These are phyloP conservation scores for Osmerus eperlanus DNA, from an alignment of 2,113 vertebrate species.

Conservation along the genomic window DNA sequence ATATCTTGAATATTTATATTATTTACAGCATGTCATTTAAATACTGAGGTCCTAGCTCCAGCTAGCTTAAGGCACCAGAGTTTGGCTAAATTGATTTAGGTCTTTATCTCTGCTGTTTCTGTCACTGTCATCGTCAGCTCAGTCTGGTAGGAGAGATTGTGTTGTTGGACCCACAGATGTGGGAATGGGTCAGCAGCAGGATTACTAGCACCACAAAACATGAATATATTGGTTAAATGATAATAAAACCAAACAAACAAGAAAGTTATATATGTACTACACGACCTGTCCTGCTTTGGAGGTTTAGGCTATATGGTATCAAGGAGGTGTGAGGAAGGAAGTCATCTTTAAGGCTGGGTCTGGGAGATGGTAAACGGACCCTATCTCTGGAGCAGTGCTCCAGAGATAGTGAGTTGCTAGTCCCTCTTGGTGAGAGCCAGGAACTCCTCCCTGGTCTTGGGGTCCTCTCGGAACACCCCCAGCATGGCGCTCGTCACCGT, in stretches of 20 bases:
- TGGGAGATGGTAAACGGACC: background rate
- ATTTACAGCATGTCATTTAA: background rate
- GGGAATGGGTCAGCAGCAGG: too few relatives aligned
- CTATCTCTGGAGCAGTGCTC: conserved; percentile 4
- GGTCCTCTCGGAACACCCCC: conserved; percentile 72
- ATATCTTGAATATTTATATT: conserved; percentile 1
- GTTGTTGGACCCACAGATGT: too few relatives aligned
- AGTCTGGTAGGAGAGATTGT: too few relatives aligned
- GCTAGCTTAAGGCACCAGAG: background rate
- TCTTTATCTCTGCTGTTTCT: background rate
- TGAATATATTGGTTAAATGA: too few relatives aligned
- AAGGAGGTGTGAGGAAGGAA: too few relatives aligned
- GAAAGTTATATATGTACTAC: too few relatives aligned
- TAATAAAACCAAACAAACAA: too few relatives aligned
- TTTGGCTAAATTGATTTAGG: background rate
- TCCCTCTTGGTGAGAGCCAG: conserved; percentile 60
- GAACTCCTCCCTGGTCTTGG: conserved; percentile 77
- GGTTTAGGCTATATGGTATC: too few relatives aligned
- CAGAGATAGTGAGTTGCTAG: conserved; percentile 15
- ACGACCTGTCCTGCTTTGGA: too few relatives aligned
- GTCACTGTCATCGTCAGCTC: too few relatives aligned
- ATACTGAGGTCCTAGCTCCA: background rate
- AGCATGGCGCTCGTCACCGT: conserved; percentile 75
- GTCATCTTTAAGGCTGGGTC: too few relatives aligned
- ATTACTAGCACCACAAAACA: too few relatives aligned